These are phyloP conservation scores for Myrmecophaga tridactyla DNA, from an alignment of 2,113 vertebrate genomes.

Conservation along the genomic window DNA sequence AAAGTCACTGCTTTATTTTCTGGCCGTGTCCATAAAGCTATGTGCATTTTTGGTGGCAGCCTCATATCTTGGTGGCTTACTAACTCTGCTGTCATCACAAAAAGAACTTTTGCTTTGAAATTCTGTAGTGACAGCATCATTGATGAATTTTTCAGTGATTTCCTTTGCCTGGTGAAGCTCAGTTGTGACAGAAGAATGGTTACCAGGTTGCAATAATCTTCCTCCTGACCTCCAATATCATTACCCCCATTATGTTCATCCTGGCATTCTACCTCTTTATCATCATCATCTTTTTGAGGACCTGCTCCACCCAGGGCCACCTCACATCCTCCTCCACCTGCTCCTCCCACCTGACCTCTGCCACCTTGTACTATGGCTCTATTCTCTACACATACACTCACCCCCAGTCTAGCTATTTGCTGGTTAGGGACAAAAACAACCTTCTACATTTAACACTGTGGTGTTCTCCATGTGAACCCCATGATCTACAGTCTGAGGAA, in stretches of 20 bases:
- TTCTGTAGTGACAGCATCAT: background rate
- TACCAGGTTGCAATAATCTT: constrained; percentile 59
- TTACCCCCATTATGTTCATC: constrained; percentile 11
- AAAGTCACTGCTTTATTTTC: background rate
- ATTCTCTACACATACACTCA: constrained; percentile 45
- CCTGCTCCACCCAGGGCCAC: constrained; percentile 17
- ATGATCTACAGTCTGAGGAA: constrained; percentile 54
- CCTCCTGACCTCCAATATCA: constrained; percentile 67
- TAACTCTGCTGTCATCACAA: no score
- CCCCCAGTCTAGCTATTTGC: background rate
- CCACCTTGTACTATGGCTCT: constrained; percentile 55
- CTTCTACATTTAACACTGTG: constrained; percentile 21
- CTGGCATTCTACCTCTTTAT: constrained; percentile 54
- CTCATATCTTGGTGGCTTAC: no score
- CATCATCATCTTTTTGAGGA: background rate
- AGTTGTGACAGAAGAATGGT: constrained; percentile 49
- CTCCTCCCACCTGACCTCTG: constrained; percentile 56
- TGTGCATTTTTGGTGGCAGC: no score
- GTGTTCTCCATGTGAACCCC: constrained; percentile 21
- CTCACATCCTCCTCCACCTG: constrained; percentile 68
- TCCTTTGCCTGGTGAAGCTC: constrained; percentile 71
- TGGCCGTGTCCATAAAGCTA: no score
- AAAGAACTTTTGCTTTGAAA: no score
- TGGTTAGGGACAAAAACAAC: background rate
- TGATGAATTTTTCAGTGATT: constrained; percentile 80